Evolutionary conservation across 2,113 vertebrate species (phyloP), one percentile per base, ranked within the genome.

Genomic region (Dasyprocta punctata): DNA sequence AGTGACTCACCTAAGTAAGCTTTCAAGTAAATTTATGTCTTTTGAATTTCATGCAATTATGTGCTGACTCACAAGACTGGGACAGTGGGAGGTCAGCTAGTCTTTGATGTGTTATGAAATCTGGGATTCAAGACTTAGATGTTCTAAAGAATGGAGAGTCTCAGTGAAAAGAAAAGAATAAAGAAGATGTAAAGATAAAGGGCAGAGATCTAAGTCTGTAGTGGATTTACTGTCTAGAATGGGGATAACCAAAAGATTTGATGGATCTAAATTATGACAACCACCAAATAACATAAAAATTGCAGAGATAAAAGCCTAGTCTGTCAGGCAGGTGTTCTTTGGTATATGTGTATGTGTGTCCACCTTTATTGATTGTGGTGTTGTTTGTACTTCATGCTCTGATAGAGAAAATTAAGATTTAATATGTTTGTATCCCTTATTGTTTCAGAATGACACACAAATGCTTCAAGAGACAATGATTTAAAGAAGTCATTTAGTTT

Each of bases 1-100:
- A 95, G 19, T 92, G 86, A 89, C 69, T 86, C 90, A 89, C 36
- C 44, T 88, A 84, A 90, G 80, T 65, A 83, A 82, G 92, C 61
- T 92, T 88, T 95, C 69, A 38, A 41, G 67, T 89, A 36, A 83
- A 90, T 96, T 91, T 30, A 33, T 54, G 5, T 58, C 75, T 82
- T 89, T 88, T 92, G 44, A 91, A 91, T 69, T 82, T 85, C 4
- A 77, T 86, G 87, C 38, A 65, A 86, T 78, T 71, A 52, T 36
- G 30, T 44, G 38, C 17, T 63, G 60, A 54, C 63, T 89, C 26
- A 82, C 11, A 61, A 86, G 83, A 49, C 71, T 47, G 13, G n/a
- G 24, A 65, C 38, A 38, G 17, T 30, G 58, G 65, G 38, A 93
- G 71, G 26, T 26, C 13, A 61, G 67, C 30, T 33, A 71, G 33